Base-by-base conservation (phyloP, 2,113 vertebrate genomes). In the Tychaedon coryphoeus region DNA sequence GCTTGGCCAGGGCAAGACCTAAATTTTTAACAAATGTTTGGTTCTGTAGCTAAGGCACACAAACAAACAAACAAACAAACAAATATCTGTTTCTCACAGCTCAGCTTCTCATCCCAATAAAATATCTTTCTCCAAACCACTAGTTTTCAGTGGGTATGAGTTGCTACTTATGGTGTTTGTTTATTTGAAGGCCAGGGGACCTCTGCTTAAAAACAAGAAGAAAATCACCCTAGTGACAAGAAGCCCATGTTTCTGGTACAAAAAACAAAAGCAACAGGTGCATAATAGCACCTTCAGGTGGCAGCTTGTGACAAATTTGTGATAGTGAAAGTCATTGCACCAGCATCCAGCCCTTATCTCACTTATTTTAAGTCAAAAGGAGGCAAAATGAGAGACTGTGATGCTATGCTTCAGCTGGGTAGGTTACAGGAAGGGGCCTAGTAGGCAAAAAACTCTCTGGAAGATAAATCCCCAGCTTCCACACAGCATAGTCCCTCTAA, bases 11-110 rank as follows among this genome's bases (percentile, higher is more conserved):
- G 88, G 29, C 26, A 93, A 92, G 84, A 45, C 19, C 58, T 78
- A 51, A 33, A 66, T 88, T 76, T 95, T 90, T 92, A 73, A 70
- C 78, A 76, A 94, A 88, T 92, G 64, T 73, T 92, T 56, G 23
- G 14, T 83, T 83, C 60, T 62, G 91, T 90, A 92, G 76, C 90
- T 90, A 83, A 90, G 72, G 14, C 91, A 73, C 12, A 87, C 48
- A 84, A 80, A 56, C 22, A 47, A 47, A 47, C 45, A 43, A 43
- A 19, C 71, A 96, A 86, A 61, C 15, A 71, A 92, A 81, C 54
- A 94, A 91, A 69, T 57, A 86, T 76, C 45, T 76, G 18, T 76
- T 95, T 86, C 82, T 94, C 74, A 72, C 70, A 69, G 62, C 57
- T 85, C 51, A 58, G 34, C 31, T 92, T 92, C 67, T 70, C 38